Evolutionary conservation across 2,888 invertebrate genomes (phyloP).

Genomic region (Perizoma affinitatum): DNA sequence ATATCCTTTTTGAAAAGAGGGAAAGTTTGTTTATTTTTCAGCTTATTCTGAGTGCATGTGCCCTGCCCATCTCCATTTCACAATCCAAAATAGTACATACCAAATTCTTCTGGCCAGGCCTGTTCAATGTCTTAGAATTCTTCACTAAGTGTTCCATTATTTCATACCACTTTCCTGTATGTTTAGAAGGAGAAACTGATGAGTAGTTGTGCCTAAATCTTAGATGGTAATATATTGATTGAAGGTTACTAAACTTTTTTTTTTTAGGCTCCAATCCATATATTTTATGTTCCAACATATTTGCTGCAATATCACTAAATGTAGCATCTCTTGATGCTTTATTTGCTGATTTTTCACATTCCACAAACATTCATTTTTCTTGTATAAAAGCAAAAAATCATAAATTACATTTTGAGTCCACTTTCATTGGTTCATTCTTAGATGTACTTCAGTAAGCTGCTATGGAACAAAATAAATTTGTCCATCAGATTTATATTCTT

Average conservation of each 20-base stretch:
- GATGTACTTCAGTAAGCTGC: background rate
- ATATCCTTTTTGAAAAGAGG: too few species aligned
- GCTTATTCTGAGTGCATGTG: too few species aligned
- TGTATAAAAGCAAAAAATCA: conserved; percentile 14
- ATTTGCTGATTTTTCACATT: background rate
- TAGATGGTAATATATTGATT: background rate
- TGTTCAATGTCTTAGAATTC: background rate
- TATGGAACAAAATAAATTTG: too few species aligned
- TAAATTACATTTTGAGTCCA: conserved; percentile 10
- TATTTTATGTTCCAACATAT: conserved; percentile 5
- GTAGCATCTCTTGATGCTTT: conserved; percentile 2
- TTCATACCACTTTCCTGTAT: conserved; percentile 13
- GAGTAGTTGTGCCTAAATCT: conserved; percentile 1
- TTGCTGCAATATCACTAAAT: conserved; percentile 12
- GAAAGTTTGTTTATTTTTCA: too few species aligned
- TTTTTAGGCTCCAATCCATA: background rate
- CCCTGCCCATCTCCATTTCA: too few species aligned
- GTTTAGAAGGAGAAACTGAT: background rate
- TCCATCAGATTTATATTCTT: too few species aligned
- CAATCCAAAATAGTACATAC: conserved; percentile 3
- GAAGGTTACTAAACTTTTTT: conserved; percentile 1
- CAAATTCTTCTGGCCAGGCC: background rate
- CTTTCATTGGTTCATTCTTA: conserved; percentile 3
- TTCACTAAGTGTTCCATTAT: conserved; percentile 13
- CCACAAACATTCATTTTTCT: conserved; percentile 21